phyloP scores from a whole-genome alignment of 1,140 invertebrate species.

The Drosophila sp. region DNA sequence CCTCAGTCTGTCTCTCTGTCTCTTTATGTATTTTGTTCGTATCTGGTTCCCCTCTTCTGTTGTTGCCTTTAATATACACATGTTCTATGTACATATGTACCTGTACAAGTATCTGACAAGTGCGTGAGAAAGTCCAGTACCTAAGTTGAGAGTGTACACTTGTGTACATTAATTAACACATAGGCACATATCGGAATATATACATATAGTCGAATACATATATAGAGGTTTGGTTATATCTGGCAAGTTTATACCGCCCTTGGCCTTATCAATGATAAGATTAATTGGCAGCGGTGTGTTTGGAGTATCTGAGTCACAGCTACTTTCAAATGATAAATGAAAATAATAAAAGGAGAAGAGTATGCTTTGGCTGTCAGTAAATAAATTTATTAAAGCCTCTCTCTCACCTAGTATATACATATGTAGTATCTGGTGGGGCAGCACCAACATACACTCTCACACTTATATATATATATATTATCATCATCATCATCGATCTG shows the following conservation, averaged over 20 bases:
- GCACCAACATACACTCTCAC: constrained; percentile 10
- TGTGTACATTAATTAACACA: constrained; percentile 44
- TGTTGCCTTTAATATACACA: not conserved
- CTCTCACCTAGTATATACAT: constrained; percentile 25
- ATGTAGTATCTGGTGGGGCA: constrained; percentile 14
- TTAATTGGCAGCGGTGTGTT: constrained; percentile 58
- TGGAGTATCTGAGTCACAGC: constrained; percentile 46
- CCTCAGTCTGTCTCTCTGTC: not conserved
- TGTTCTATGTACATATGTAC: not conserved
- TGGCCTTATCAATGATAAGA: constrained; percentile 82
- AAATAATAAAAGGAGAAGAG: constrained; percentile 24
- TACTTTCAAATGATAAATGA: constrained; percentile 22
- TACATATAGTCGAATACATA: not conserved
- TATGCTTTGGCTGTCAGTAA: constrained; percentile 45
- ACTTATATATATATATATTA: constrained; percentile 33
- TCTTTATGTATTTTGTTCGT: not conserved
- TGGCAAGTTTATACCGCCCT: constrained; percentile 51
- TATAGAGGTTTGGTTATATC: constrained; percentile 9
- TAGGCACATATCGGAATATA: constrained; percentile 21
- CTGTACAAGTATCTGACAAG: constrained; percentile 14
- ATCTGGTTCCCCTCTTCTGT: not conserved
- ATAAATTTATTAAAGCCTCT: constrained; percentile 8
- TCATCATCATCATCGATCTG: constrained; percentile 32
- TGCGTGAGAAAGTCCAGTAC: constrained; percentile 17
- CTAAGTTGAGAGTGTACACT: constrained; percentile 32